Base-by-base conservation (phyloP, 1,140 invertebrate genomes). In the Drosophila grimshawi region DNA sequence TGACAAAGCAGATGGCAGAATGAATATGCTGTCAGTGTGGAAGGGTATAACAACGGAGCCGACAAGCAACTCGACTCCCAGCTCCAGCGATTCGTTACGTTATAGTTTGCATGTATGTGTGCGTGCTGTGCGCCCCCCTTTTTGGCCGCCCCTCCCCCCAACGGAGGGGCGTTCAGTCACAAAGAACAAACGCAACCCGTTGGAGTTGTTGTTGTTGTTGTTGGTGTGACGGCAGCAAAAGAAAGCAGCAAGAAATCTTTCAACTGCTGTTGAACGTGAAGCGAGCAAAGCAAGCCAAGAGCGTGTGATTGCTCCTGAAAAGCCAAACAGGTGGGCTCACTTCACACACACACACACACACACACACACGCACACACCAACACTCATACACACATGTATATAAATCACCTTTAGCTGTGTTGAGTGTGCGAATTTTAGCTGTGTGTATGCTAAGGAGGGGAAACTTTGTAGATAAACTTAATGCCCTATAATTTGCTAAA, bases 281-380 rank as follows among this genome's bases (percentile, higher is more conserved):
- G 39, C n/a, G n/a, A 43, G 39, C 39, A 43, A 41, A 41, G 8
- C 39, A 43, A 43, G 39, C 39, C 71, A 63, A 83, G 72, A 80
- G 53, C 83, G 79, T 82, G 82, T 82, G 82, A 86, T 72, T 82
- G 72, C 72, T 88, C 82, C 83, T 86, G 83, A 82, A 88, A 73
- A 69, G 63, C 66, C 65, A 81, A 85, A 78, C 78, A 85, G 81
- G 81, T 85, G 81, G 69, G 69, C 65, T 55, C 32, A 33, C 37
- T 3, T 39, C 53, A 10, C 53, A 27, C 65, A 59, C 51, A 30
- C 68, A 48, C 62, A 59, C 69, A 62, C 45, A 46, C 30, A 62
- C 49, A 59, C 46, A 8, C 53, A 51, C 43, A 69, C 48, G 56
- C 62, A 65, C 11, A 51, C 64, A 53, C 30, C 59, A 8, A 49